Evolutionary conservation across 1,140 invertebrate species (phyloP).

Genomic region (Drosophila albomicans): DNA sequence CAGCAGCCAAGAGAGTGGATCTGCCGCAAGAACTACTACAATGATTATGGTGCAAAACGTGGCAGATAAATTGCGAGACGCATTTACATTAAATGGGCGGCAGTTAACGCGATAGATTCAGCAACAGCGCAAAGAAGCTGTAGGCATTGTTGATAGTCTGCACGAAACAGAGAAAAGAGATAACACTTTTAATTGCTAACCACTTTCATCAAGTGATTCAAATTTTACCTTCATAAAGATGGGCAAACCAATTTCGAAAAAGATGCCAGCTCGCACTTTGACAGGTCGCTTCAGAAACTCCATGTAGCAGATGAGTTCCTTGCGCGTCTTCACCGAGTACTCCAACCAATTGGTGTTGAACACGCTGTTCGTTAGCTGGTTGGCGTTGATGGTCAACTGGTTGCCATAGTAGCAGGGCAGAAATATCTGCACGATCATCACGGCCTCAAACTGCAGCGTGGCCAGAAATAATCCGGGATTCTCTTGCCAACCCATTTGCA

Average conservation of each 20-base stretch:
- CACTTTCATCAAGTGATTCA: not conserved
- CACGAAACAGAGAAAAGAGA: conserved; percentile 5
- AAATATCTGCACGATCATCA: conserved; percentile 75
- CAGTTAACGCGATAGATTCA: conserved; percentile 59
- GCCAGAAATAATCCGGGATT: conserved; percentile 65
- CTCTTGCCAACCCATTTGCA: conserved; percentile 62
- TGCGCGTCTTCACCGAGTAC: conserved; percentile 66
- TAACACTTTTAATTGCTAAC: too few relatives aligned
- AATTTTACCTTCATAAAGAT: conserved; percentile 73
- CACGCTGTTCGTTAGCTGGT: conserved; percentile 60
- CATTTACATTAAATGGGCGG: conserved; percentile 41
- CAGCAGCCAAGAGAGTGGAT: conserved; percentile 37
- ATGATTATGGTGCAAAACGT: conserved; percentile 43
- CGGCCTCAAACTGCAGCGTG: conserved; percentile 66
- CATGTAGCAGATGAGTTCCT: conserved; percentile 75
- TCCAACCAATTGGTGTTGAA: conserved; percentile 72
- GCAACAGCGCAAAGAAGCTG: conserved; percentile 72
- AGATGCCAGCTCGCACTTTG: conserved; percentile 65
- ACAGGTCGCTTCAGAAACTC: conserved; percentile 70
- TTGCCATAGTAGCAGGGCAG: conserved; percentile 79
- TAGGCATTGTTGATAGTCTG: conserved; percentile 81
- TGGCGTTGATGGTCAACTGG: conserved; percentile 65
- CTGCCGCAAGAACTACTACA: conserved; percentile 25
- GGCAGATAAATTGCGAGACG: conserved; percentile 49
- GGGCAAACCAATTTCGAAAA: conserved; percentile 76